A percentile compares a stretch with the other conserved stretches of the same genome.
Evolutionary conservation across 1,140 invertebrate species (phyloP).

Genomic region (Heliconius nattereri): DNA sequence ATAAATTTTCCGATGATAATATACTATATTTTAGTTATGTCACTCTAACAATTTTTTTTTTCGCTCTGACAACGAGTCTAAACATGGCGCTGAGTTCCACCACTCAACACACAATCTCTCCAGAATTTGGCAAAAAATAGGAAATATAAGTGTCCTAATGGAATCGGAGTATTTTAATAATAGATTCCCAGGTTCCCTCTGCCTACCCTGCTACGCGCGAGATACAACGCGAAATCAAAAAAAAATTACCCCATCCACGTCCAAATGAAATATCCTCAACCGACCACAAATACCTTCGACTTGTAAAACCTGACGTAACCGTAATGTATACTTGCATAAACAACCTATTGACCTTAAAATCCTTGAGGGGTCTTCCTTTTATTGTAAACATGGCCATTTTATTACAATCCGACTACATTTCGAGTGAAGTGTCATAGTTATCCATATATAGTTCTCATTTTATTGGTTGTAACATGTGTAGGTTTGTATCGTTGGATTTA

Average conservation of each 20-base stretch:
- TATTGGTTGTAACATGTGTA: neutral
- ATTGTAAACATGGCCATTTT: neutral
- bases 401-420: neutral
- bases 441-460: constrained; percentile 3
- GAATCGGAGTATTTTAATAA: neutral
- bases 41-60: too few species aligned
- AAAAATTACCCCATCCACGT: too few species aligned
- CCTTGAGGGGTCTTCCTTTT: constrained; percentile 6
- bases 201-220: neutral
- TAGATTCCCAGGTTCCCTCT: neutral
- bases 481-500: neutral
- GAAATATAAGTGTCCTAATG: too few species aligned
- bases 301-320: neutral
- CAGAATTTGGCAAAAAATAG: neutral
- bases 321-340: neutral
- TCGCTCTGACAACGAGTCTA: neutral
- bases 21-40: too few species aligned
- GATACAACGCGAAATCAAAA: too few species aligned
- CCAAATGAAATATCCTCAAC: neutral
- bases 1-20: too few species aligned
- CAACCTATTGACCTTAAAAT: neutral
- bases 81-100: neutral
- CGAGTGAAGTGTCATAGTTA: neutral
- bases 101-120: neutral
- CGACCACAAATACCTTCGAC: neutral